phyloP scores from a whole-genome alignment of 2,113 vertebrate genomes.

The Sylvilagus bachmani region DNA sequence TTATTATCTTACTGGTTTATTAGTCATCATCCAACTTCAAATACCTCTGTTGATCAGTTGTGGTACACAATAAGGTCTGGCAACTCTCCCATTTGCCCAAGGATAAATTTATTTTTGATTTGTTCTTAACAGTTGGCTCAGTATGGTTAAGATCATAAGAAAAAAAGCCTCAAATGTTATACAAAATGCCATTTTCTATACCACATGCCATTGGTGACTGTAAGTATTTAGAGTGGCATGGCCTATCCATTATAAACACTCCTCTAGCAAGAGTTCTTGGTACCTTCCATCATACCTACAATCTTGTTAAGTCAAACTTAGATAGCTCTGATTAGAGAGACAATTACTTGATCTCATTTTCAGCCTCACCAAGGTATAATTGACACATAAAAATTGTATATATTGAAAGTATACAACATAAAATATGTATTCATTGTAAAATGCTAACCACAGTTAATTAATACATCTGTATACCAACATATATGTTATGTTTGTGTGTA shows the following conservation, averaged over 20 bases:
- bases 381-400: background rate
- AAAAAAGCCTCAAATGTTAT: background rate
- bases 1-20: slow-evolving; percentile 27
- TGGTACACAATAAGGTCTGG: background rate
- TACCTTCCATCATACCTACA: background rate
- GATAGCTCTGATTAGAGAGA: background rate
- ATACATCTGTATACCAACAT: background rate
- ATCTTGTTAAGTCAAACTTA: background rate
- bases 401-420: background rate
- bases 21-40: background rate
- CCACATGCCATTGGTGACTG: background rate
- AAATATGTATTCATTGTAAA: background rate
- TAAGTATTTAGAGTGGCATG: background rate
- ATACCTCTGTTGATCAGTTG: background rate
- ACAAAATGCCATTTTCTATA: background rate
- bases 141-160: background rate
- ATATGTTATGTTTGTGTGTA: background rate
- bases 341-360: background rate
- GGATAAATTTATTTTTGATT: slow-evolving; percentile 21
- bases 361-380: background rate
- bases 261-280: background rate
- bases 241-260: background rate
- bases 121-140: background rate
- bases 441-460: background rate
- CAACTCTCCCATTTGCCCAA: background rate